Conservation (phyloP, 2,888 invertebrate species). For the Drosophila fungiperda region DNA sequence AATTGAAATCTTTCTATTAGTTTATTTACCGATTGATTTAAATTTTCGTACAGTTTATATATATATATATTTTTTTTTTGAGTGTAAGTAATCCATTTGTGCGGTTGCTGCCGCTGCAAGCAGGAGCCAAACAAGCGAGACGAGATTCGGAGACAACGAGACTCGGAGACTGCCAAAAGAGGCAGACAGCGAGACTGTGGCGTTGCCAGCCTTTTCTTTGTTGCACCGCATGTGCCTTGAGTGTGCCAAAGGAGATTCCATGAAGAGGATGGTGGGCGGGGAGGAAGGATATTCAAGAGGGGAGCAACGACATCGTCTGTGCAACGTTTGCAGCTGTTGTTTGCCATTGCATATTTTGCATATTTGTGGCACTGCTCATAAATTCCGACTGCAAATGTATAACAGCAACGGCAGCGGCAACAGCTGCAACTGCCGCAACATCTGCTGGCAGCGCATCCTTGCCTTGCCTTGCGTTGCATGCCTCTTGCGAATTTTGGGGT, state of each 20-base stretch:
- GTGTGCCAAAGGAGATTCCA: not conserved
- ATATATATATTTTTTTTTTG: not conserved
- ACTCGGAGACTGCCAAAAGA: constrained; percentile 15
- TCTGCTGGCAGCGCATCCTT: not conserved
- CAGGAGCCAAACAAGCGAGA: constrained; percentile 26
- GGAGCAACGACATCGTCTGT: constrained; percentile 27
- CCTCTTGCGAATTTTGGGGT: constrained; percentile 11
- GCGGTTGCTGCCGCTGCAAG: constrained; percentile 62
- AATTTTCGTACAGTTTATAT: not conserved
- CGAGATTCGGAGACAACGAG: constrained; percentile 6
- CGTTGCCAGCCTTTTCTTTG: constrained; percentile 43
- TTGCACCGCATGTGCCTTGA: constrained; percentile 17
- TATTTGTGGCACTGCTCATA: constrained; percentile 63
- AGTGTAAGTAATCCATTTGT: constrained; percentile 70
- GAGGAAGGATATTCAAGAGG: not conserved
- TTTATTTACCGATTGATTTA: not conserved
- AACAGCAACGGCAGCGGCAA: constrained; percentile 3
- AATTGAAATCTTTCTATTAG: not conserved
- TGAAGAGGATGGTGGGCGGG: too few species aligned
- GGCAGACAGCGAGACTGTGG: constrained; percentile 6
- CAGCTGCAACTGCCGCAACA: constrained; percentile 8
- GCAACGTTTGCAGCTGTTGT: constrained; percentile 12
- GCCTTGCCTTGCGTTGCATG: not conserved
- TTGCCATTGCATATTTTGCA: constrained; percentile 64
- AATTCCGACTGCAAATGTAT: constrained; percentile 62